phyloP scores from a whole-genome alignment of 1,140 invertebrate species.

The Apis mellifera region Amel_HAv3.1 CM009936.2:5776501-5777000 shows the following conservation, averaged over 20 bases:
- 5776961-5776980: not conserved
- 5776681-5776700: not conserved
- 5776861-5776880: slow-evolving; percentile 25
- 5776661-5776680: no score
- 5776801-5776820: no score
- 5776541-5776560: no score
- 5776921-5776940: not conserved
- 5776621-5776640: no score
- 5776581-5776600: no score
- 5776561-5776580: no score
- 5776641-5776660: no score
- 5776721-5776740: not conserved
- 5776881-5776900: slow-evolving; percentile 35
- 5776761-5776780: not conserved
- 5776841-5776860: slow-evolving; percentile 11
- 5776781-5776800: not conserved
- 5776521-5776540: no score
- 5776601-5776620: no score
- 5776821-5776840: slow-evolving; percentile 10
- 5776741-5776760: not conserved
- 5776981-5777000: no score
- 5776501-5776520: no score
- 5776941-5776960: slow-evolving; percentile 39
- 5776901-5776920: not conserved
- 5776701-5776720: not conserved